These are phyloP conservation scores for Andrena chrysosceles DNA, from an alignment of 2,888 invertebrate genomes.

Conservation along the genomic window DNA sequence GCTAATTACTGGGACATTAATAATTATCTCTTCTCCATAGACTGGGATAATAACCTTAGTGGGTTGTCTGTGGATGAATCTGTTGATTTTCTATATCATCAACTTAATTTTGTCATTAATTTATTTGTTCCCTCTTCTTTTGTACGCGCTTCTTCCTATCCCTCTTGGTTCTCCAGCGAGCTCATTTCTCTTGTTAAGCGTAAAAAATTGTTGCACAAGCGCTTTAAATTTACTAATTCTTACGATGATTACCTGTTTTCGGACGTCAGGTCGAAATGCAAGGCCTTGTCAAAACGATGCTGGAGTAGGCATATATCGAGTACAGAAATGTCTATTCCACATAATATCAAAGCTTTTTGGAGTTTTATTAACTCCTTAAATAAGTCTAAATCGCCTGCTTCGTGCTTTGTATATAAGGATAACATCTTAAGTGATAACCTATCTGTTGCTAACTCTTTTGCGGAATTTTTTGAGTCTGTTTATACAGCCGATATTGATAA, in stretches of 20 bases:
- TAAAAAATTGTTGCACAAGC: not conserved
- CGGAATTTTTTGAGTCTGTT: not conserved
- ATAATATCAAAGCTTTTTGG: not conserved
- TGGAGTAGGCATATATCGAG: not conserved
- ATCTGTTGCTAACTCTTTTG: not conserved
- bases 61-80: not conserved
- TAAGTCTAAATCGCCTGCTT: not conserved
- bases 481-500: not conserved
- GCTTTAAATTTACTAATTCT: not conserved
- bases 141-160: not conserved
- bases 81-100: not conserved
- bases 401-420: not conserved
- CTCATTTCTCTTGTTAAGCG: not conserved
- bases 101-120: not conserved
- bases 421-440: not conserved
- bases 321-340: not conserved
- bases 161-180: not conserved
- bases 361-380: not conserved
- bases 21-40: not conserved
- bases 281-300: not conserved
- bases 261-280: not conserved
- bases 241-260: not conserved
- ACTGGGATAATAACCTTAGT: not conserved
- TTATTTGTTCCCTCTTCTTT: not conserved
- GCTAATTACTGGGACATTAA: not conserved